Evolutionary conservation across 2,113 vertebrate genomes (phyloP).

Genomic region (Riparia riparia): DNA sequence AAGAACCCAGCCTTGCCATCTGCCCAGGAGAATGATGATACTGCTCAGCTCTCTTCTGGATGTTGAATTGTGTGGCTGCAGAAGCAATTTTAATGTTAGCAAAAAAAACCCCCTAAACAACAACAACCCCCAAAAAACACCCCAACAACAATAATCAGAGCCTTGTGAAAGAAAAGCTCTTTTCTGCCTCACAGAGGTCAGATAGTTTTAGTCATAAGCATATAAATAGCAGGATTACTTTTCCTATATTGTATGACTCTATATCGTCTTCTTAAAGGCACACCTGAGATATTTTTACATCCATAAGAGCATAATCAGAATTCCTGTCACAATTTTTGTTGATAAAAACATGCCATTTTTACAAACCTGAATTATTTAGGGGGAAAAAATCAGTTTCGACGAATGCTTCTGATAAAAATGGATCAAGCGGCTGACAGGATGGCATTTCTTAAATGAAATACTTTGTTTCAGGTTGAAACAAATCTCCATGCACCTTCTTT

Average conservation of each 20-base stretch:
- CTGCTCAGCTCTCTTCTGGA: conserved; percentile 38
- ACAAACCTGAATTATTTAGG: not conserved
- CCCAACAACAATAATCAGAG: not conserved
- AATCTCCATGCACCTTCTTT: not conserved
- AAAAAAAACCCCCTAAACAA: too few species aligned
- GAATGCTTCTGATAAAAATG: conserved; percentile 11
- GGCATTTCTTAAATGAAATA: conserved; percentile 15
- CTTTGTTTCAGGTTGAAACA: not conserved
- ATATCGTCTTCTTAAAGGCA: not conserved
- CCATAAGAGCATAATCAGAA: not conserved
- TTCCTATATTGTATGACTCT: not conserved
- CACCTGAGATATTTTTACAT: not conserved
- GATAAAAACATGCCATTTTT: not conserved
- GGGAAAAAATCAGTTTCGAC: not conserved
- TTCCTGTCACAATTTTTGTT: not conserved
- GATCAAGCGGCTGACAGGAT: not conserved
- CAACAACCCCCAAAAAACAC: accelerated
- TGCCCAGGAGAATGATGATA: conserved; percentile 19
- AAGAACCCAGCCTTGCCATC: conserved; percentile 44
- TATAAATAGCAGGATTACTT: not conserved
- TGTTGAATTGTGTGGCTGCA: conserved; percentile 2
- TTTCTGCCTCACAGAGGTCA: not conserved
- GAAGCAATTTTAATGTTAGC: not conserved
- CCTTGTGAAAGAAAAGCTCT: not conserved
- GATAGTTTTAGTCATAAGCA: not conserved